phyloP scores from a whole-genome alignment of 2,797 vertebrate genomes.

The Lagorchestes hirsutus region DNA sequence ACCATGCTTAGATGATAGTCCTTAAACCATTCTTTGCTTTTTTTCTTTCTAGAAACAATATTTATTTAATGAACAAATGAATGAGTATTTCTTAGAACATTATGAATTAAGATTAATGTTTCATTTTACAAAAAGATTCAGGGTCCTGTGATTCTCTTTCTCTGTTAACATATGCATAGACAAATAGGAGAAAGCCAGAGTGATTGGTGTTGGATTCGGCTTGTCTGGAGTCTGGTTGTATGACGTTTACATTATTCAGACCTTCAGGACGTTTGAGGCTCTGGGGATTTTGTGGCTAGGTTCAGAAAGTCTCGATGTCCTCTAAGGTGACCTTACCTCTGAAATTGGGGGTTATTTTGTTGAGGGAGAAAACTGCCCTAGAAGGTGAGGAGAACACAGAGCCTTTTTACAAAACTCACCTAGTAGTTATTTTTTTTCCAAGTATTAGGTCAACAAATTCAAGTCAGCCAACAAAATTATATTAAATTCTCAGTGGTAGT shows the following conservation, averaged over 20 bases:
- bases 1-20: constrained; percentile 29
- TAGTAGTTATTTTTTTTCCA: background rate
- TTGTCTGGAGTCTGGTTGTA: background rate
- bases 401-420: background rate
- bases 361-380: background rate
- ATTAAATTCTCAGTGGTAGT: background rate
- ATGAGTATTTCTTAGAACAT: constrained; percentile 26
- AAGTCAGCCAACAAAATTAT: constrained; percentile 1
- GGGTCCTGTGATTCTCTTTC: background rate
- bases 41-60: constrained; percentile 48
- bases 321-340: background rate
- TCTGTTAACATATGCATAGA: background rate
- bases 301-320: background rate
- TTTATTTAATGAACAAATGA: constrained; percentile 35
- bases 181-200: background rate
- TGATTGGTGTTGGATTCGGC: background rate
- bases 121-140: background rate
- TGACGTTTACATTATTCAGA: background rate
- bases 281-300: background rate
- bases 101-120: constrained; percentile 1
- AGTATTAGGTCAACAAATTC: background rate
- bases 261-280: background rate
- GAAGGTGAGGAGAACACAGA: background rate
- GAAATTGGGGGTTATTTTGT: background rate
- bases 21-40: constrained; percentile 59